phyloP scores from a whole-genome alignment of 2,888 invertebrate genomes.

The Lampropteryx suffumata region DNA sequence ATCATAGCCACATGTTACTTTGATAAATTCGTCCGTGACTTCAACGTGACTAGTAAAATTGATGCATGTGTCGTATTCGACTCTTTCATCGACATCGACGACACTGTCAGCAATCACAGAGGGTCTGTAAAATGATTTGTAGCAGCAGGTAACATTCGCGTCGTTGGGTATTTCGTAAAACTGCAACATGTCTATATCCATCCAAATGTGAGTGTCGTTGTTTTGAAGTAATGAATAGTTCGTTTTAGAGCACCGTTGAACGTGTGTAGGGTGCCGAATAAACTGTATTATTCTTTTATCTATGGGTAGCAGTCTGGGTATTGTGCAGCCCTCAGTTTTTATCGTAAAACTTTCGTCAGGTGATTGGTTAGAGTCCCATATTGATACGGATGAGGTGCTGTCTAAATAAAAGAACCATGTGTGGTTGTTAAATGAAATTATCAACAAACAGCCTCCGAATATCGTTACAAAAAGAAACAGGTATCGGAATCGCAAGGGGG shows the following conservation, averaged over 20 bases:
- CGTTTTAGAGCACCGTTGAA: slow-evolving; percentile 77
- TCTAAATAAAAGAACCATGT: slow-evolving; percentile 54
- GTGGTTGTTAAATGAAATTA: slow-evolving; percentile 60
- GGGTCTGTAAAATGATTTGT: slow-evolving; percentile 82
- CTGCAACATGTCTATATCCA: slow-evolving; percentile 68
- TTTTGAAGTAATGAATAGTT: slow-evolving; percentile 80
- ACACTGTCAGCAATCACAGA: slow-evolving; percentile 69
- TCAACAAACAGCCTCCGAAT: slow-evolving; percentile 61
- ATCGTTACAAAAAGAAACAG: slow-evolving; percentile 60
- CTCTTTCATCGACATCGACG: slow-evolving; percentile 71
- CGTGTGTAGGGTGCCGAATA: slow-evolving; percentile 69
- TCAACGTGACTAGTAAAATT: slow-evolving; percentile 68
- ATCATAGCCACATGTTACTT: slow-evolving; percentile 83
- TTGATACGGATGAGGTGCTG: slow-evolving; percentile 44
- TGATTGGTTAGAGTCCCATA: slow-evolving; percentile 42
- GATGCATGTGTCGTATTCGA: slow-evolving; percentile 75
- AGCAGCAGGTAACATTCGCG: slow-evolving; percentile 83
- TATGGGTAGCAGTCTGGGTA: slow-evolving; percentile 85
- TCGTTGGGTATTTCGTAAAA: slow-evolving; percentile 75
- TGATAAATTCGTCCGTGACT: slow-evolving; percentile 85
- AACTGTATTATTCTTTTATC: slow-evolving; percentile 81
- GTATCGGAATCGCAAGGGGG: slow-evolving; percentile 59
- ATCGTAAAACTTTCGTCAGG: slow-evolving; percentile 74
- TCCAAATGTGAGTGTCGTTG: slow-evolving; percentile 83
- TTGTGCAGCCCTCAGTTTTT: slow-evolving; percentile 86